Evolutionary conservation across 92 coral and sea anemone species (phyloP), one percentile per base, ranked within the genome.

Genomic region (Phenganax subtilis): DNA sequence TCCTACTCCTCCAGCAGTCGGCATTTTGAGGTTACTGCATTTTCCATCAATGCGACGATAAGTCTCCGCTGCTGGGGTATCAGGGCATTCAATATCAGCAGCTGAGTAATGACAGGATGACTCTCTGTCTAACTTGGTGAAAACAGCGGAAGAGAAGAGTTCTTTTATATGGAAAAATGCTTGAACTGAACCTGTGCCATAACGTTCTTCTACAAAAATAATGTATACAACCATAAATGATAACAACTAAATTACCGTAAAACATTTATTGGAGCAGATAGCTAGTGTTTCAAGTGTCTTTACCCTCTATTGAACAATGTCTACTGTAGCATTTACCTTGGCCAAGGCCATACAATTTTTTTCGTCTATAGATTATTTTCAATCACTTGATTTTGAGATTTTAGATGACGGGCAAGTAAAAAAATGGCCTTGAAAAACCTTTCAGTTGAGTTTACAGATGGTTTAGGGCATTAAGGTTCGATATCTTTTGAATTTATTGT

Each of bases 1-100:
- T 12, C 57, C 71, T 10, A 84, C 75, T 1, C 75, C 87, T 37
- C 87, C 87, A 58, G 12, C 57, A 4, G 12, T 20, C 16, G 87
- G 87, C 5, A 30, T 16, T 3, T 59, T 28, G 2, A 58, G 52
- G 52, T 85, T 80, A 31, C 80, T 85, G 57, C 87, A 85, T 17
- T 54, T 69, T 7, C 87, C 84, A 37, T 65, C 78, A 67, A 51
- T 68, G 7, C 73, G 73, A 9, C 73, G 52, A 68, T 68, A 68
- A 30, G 31, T 68, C 47, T 37, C 47, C 5, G 47, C 47, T 1
- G 47, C 47, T 30, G 73, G 53, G 29, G 31, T 37, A 8, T 12
- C 6, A 10, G 73, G 73, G 11, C 73, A 68, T 6, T 68, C 53
- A 2, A 68, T 68, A 16, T 1, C n/a, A 12, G 29, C 53, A 37